Evolutionary conservation across 1,140 invertebrate genomes (phyloP).

Genomic region (Drosophila kepulauana): DNA sequence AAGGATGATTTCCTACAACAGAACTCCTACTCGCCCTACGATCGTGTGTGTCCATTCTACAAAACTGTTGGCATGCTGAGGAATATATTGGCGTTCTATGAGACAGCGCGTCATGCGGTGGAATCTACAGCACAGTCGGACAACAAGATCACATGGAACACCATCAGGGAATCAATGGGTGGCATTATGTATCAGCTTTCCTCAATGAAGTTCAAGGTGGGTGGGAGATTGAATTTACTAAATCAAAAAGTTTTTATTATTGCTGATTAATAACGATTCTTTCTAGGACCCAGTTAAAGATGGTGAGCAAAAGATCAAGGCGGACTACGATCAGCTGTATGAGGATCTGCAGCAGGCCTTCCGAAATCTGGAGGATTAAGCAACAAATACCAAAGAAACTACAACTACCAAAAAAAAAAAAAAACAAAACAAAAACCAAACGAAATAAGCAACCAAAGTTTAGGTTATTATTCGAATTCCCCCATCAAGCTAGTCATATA

Average conservation of each 20-base stretch:
- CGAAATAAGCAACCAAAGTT: slow-evolving; percentile 64
- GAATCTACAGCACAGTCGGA: slow-evolving; percentile 99
- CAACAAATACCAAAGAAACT: slow-evolving; percentile 31
- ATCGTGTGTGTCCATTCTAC: slow-evolving; percentile 99
- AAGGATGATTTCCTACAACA: slow-evolving; percentile 99
- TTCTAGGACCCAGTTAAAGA: slow-evolving; percentile 99
- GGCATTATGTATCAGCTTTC: slow-evolving; percentile 98
- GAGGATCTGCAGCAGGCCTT: slow-evolving; percentile 98
- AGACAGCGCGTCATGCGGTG: slow-evolving; percentile 98
- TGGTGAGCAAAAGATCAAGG: slow-evolving; percentile 98
- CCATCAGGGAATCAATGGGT: slow-evolving; percentile 98
- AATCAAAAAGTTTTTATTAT: too few relatives aligned
- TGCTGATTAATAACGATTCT: too few relatives aligned
- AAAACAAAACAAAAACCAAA: slow-evolving; percentile 41
- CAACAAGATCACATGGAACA: slow-evolving; percentile 99
- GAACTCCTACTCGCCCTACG: slow-evolving; percentile 98
- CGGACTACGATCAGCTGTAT: slow-evolving; percentile 97
- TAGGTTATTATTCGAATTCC: slow-evolving; percentile 80
- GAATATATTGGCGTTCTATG: slow-evolving; percentile 99
- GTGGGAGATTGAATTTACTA: slow-evolving; percentile 86
- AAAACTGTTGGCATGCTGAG: slow-evolving; percentile 99
- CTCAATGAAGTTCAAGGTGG: slow-evolving; percentile 99
- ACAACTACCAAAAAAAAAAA: slow-evolving; percentile 28
- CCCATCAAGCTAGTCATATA: slow-evolving; percentile 80
- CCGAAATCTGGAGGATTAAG: slow-evolving; percentile 99